Base-by-base conservation (phyloP, 1,140 invertebrate genomes). In the Drosophila tristis region DNA sequence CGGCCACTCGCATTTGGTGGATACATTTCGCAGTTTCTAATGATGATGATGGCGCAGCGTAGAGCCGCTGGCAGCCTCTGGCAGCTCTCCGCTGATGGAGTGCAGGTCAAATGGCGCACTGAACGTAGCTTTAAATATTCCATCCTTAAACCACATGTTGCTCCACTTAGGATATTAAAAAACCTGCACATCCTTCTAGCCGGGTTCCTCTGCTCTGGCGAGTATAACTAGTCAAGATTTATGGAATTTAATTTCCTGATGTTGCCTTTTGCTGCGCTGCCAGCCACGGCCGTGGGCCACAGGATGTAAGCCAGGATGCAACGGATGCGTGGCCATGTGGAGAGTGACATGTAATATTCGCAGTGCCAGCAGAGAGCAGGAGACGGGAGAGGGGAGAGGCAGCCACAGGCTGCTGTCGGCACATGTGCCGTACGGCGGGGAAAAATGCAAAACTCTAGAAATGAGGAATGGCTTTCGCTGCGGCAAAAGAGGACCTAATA, bases 241-340 rank as follows among this genome's bases (percentile, higher is more conserved):
- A 87, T 87, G 84, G 63, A 59, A 82, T 87, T 87, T 87, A 87
- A 87, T 87, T 87, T 87, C 82, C 82, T 87, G 78, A 89, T 39
- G 84, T 75, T 82, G 78, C 66, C 77, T 56, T 48, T 23, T n/a
- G 49, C 29, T 55, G 65, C 62, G 48, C 62, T 67, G 57, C 20
- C 20, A 20, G 20, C 20, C 20, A 1, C 0, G 20, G 20, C 20
- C 20, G 20, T 20, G 20, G 1, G 20, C 20, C 66, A 58, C 20
- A 62, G 49, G 50, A 51, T 74, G 68, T 67, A 62, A 65, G 65
- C 71, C 74, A 58, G 49, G 51, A 75, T 70, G 67, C 67, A 84
- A 84, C 78, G 75, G 75, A 84, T 84, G 76, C 55, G 43, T 67
- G 62, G 47, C 58, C 64, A 73, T 80, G 74, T 77, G 63, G 59